Base-by-base conservation (phyloP, 2,113 vertebrate genomes). In the Platichthys flesus region DNA sequence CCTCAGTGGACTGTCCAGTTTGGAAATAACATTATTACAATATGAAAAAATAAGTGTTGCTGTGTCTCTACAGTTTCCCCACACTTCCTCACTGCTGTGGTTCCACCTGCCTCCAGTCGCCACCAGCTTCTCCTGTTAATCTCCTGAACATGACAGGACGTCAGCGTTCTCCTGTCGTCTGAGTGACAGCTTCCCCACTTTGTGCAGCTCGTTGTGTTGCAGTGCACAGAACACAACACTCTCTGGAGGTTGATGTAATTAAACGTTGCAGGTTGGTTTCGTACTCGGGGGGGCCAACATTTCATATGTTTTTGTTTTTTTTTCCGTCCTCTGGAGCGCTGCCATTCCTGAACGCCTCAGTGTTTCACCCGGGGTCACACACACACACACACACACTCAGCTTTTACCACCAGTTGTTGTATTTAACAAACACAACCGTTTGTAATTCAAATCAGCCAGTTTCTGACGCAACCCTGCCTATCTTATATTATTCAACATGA, bases 41-140 rank as follows among this genome's bases (percentile, higher is more conserved):
- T 7, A 31, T 31, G 31, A 7, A 31, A 31, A 31, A 7, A 31
- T 31, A 31, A 6, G 28, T 1, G 28, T 31, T 31, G 28, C 28
- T 31, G 31, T 1, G 31, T 31, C 31, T 31, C 31, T 37, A 37
- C 35, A 37, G 40, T 51, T 51, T 18, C 0, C 18, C 47, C 47
- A 5, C 16, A 18, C 15, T 49, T 49, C 15, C 5, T 4, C 18
- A 3, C 3, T 20, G 16, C 20, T 14, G 21, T 15, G n/a, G 2
- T n/a, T 52, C 20, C 51, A 24, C 64, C 78, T 79, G 80, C 56
- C 74, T 78, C 23, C 3, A 59, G 63, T 3, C 56, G 55, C 60
- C 56, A 65, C 74, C 78, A 16, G 42, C 51, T 68, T 18, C 61
- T 65, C 52, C 60, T 73, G 31, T 83, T 76, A 58, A 65, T 74